Percentiles rank a stretch among this genome's conserved stretches.
phyloP scores from a whole-genome alignment of 2,113 vertebrate species.

The Meriones unguiculatus region DNA sequence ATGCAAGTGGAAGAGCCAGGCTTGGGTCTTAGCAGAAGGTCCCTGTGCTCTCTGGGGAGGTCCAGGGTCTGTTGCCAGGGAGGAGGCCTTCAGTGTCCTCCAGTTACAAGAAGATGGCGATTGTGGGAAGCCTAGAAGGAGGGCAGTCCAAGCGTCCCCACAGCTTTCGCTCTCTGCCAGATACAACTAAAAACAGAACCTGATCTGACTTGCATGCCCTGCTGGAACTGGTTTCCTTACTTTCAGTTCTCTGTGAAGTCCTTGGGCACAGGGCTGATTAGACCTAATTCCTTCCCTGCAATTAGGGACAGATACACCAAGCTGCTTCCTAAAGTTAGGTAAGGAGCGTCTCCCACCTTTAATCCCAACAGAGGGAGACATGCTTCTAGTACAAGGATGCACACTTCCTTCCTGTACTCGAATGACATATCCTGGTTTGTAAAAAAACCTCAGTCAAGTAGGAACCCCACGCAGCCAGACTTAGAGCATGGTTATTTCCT shows the following conservation, averaged over 20 bases:
- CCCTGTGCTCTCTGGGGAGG: not conserved
- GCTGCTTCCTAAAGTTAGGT: not conserved
- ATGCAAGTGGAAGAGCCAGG: not conserved
- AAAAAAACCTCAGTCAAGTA: constrained; percentile 12
- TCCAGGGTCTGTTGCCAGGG: constrained; percentile 9
- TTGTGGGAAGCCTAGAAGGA: constrained; percentile 18
- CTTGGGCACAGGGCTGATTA: not conserved
- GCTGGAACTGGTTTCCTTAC: not conserved
- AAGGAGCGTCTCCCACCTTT: accelerated
- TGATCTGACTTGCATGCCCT: not conserved
- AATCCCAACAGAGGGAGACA: not conserved
- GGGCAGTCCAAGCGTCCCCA: not conserved
- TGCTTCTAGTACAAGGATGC: not conserved
- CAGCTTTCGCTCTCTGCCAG: not conserved
- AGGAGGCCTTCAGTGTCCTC: not conserved
- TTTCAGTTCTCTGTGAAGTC: not conserved
- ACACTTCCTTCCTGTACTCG: not conserved
- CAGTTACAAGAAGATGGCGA: constrained; percentile 37
- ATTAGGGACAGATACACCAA: not conserved
- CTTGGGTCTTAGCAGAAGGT: not conserved
- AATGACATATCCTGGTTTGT: not conserved
- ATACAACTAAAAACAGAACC: not conserved
- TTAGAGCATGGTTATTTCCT: not conserved
- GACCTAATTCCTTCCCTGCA: not conserved
- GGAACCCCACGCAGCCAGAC: not conserved